A percentile compares a stretch with the other conserved stretches of the same genome.
Evolutionary conservation across 2,888 invertebrate species (phyloP).

Genomic region (Oxytorus armatus): DNA sequence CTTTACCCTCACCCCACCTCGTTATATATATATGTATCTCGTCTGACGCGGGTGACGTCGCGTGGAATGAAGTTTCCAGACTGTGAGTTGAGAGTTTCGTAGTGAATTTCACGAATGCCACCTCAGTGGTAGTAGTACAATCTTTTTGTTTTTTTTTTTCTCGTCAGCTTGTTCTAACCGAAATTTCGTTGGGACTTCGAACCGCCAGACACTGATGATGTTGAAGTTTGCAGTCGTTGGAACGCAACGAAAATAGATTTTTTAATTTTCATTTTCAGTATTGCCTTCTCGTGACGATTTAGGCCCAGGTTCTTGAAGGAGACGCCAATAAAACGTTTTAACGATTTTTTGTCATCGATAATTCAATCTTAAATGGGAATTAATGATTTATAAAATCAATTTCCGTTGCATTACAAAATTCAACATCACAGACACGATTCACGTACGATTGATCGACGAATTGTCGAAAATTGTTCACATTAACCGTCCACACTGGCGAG

Average conservation of each 20-base stretch:
- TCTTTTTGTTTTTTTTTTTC: not conserved
- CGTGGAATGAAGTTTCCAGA: slow-evolving; percentile 51
- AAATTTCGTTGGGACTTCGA: slow-evolving; percentile 39
- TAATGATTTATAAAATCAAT: too few species aligned
- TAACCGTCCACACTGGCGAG: not conserved
- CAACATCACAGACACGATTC: too few species aligned
- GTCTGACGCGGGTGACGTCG: slow-evolving; percentile 53
- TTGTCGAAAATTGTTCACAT: slow-evolving; percentile 36
- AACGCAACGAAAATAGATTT: too few species aligned
- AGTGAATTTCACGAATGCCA: slow-evolving; percentile 6
- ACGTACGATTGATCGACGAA: slow-evolving; percentile 54
- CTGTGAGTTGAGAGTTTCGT: not conserved
- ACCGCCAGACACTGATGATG: slow-evolving; percentile 1
- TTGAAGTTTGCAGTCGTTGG: too few species aligned
- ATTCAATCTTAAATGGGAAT: too few species aligned
- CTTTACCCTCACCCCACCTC: slow-evolving; percentile 12
- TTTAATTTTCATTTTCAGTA: too few species aligned
- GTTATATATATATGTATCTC: slow-evolving; percentile 12
- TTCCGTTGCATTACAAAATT: too few species aligned
- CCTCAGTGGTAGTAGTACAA: not conserved
- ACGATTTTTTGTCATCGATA: too few species aligned
- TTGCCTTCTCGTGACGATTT: too few species aligned
- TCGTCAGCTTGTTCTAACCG: not conserved
- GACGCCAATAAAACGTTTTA: too few species aligned
- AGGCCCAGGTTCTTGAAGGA: too few species aligned